phyloP scores from a whole-genome alignment of 2,113 vertebrate genomes.

The Bettongia penicillata region DNA sequence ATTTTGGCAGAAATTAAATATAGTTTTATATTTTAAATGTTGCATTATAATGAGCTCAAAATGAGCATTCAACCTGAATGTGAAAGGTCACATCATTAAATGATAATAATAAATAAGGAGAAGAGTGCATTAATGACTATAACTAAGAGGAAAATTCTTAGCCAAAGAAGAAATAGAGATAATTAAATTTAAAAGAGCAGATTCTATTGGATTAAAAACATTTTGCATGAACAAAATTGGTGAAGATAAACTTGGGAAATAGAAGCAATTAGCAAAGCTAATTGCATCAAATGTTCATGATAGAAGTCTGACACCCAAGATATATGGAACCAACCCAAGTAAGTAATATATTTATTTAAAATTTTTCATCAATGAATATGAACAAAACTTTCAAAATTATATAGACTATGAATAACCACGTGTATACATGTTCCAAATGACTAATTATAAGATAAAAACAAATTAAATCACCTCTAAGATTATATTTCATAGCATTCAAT shows the following conservation, averaged over 20 bases:
- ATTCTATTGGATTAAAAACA: no score
- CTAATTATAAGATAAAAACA: neutral
- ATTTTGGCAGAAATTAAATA: neutral
- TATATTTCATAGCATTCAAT: neutral
- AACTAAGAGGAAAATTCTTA: no score
- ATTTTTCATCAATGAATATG: neutral
- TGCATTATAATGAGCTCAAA: neutral
- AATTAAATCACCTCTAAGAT: neutral
- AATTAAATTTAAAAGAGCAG: no score
- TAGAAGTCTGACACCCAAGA: neutral
- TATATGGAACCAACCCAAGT: neutral
- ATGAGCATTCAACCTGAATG: neutral
- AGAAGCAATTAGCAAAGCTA: neutral
- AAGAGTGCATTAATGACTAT: neutral
- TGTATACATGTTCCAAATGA: neutral
- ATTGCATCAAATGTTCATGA: neutral
- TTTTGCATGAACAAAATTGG: no score
- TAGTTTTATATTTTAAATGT: neutral
- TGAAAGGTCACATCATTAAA: neutral
- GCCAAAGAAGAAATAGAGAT: no score
- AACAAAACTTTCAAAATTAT: neutral
- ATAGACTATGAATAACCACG: neutral
- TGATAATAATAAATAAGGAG: neutral
- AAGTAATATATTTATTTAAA: neutral
- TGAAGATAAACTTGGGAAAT: neutral